Evolutionary conservation across 2,797 vertebrate species (phyloP), one percentile per base, ranked within the genome.

Genomic region (Anas bernieri): DNA sequence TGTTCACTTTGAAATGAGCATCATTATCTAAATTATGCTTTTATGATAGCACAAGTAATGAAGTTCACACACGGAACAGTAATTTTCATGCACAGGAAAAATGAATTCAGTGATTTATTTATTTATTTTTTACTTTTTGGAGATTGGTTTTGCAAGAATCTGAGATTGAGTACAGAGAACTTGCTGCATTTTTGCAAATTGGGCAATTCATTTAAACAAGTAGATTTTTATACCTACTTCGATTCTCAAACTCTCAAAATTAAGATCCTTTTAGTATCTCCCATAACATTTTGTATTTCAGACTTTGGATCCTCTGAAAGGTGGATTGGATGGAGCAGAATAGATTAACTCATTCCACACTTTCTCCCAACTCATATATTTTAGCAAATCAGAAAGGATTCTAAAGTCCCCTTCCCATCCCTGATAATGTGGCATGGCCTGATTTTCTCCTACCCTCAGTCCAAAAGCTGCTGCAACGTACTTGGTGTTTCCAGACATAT

Each of bases 1-100:
- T 70, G 20, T 77, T 93, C 82, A 68, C 62, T 91, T 92, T 69
- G 22, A 90, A 86, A 86, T 82, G 22, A 76, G 33, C 37, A 96
- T 79, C 22, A 52, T 90, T 86, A 83, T 90, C 88, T 81, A 90
- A 86, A 84, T 45, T 7, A 88, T 67, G 33, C 16, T 93, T 93
- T 93, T 88, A 86, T 67, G 52, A 84, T 26, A 88, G 59, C 35
- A 84, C 16, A 67, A 88, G 16, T 70, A 83, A 91, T 54, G 67
- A 87, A 91, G 31, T 72, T 90, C 67, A 86, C 66, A 90, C n/a
- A 68, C 16, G 20, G 55, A 92, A 88, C 37, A 73, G 31, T 52
- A 56, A 89, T 75, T 83, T 94, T 78, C 55, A 22, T 45, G 43
- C 25, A 84, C 21, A 30, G 9, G 26, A 70, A 89, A 92, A 94